Evolutionary conservation across 2,888 invertebrate species (phyloP), one percentile per base, ranked within the genome.

Genomic region (Tanypteryx hageni): DNA sequence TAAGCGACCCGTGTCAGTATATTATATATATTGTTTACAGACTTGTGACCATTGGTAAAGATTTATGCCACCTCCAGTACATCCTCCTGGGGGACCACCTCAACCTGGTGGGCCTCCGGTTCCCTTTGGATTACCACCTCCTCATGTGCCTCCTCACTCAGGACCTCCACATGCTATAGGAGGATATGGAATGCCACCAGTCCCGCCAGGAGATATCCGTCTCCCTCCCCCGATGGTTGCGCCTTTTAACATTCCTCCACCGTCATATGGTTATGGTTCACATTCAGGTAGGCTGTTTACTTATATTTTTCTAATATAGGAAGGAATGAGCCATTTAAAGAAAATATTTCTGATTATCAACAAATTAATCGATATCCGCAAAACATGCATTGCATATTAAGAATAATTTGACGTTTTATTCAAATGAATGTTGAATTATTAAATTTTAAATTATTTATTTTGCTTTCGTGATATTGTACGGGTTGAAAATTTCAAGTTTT

Each of bases 221-320:
- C 94, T 59, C 94, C 94, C 8, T 95, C 96, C 96, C 13, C 96
- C 96, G 4, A 96, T 97, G 95, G 96, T 97, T 93, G 97, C 97
- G 56, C 97, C 97, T 44, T 98, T 97, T 94, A 97, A 96, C 76
- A 97, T 98, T 94, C 98, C 98, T 68, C 98, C 98, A 56, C 98
- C 98, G 16, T 97, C 97, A 64, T 97, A 97, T 95, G 96, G 96
- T 58, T 94, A 95, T 68, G 96, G 95, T 93, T 95, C 96, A 85
- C 93, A 93, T 64, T 93, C 94, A 92, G 93, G 93, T 93, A 92
- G 92, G 18, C 61, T 68, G 18, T n/a, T 56, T 94, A 95, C n/a
- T 13, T 68, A 68, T 0, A 1, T 68, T 68, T 16, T 68, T 4
- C 13, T 61, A 61, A 61, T 61, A 18, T 61, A 61, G 1, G 18